phyloP scores from a whole-genome alignment of 2,888 invertebrate species.

The Scrobipalpa costella region DNA sequence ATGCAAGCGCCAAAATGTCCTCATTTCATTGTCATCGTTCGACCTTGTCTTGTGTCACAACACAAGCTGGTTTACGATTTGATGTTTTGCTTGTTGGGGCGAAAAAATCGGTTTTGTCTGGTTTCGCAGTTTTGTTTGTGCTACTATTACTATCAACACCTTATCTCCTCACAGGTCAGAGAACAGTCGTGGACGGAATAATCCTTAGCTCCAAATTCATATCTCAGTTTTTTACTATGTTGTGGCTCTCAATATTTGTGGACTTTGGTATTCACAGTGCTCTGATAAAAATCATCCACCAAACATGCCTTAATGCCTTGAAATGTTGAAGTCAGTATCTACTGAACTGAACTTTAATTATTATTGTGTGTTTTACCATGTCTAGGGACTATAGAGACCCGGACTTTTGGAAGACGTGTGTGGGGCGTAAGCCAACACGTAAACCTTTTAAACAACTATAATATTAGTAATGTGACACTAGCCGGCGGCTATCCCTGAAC shows the following conservation, averaged over 20 bases:
- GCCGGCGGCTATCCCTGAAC: no score
- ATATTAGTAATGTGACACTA: no score
- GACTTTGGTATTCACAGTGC: neutral
- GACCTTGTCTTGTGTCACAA: slow-evolving; percentile 3
- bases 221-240: neutral
- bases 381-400: no score
- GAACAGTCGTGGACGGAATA: neutral
- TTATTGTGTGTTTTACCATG: no score
- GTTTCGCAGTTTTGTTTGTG: neutral
- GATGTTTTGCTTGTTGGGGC: neutral
- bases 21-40: neutral
- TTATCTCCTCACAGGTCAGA: slow-evolving; percentile 2
- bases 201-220: neutral
- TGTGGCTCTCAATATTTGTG: no score
- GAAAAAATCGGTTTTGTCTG: neutral
- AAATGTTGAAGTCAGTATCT: no score
- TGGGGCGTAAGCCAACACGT: no score
- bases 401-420: no score
- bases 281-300: no score
- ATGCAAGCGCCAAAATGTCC: neutral
- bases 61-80: neutral
- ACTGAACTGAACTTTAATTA: no score
- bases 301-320: no score
- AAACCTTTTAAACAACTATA: no score
- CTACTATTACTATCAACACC: neutral